Percentiles rank a stretch among this genome's conserved stretches.
Evolutionary conservation across 1,140 invertebrate species (phyloP).

Genomic region (Trigoniulus corallinus): DNA sequence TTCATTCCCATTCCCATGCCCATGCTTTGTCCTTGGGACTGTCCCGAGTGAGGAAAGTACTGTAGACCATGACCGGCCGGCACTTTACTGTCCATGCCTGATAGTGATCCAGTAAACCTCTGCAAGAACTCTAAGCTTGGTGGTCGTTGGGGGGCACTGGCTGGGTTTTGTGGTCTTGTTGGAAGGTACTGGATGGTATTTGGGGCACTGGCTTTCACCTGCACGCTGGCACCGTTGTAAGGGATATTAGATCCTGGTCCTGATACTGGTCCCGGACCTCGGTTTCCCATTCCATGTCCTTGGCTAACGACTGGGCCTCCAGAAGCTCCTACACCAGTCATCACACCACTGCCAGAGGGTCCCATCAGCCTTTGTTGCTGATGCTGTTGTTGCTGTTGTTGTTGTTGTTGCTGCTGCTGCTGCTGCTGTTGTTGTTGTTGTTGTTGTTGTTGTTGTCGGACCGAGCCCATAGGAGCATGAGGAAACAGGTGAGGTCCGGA

Average conservation of each 20-base stretch:
- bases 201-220: slow-evolving; percentile 84
- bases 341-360: slow-evolving; percentile 35
- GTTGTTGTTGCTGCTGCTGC: not conserved
- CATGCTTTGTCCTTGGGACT: slow-evolving; percentile 16
- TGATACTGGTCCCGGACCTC: not conserved
- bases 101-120: slow-evolving; percentile 43
- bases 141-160: slow-evolving; percentile 47
- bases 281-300: not conserved
- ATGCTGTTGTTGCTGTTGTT: too few species aligned
- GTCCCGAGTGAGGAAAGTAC: slow-evolving; percentile 45
- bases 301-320: not conserved
- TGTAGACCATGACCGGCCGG: slow-evolving; percentile 46
- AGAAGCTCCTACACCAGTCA: slow-evolving; percentile 40
- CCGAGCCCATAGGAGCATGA: not conserved
- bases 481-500: slow-evolving; percentile 3
- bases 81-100: slow-evolving; percentile 45
- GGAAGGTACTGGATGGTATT: slow-evolving; percentile 97
- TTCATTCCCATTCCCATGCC: slow-evolving; percentile 18
- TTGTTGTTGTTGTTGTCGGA: not conserved
- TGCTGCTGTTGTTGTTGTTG: not conserved
- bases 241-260: slow-evolving; percentile 8
- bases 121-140: slow-evolving; percentile 85
- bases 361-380: slow-evolving; percentile 13
- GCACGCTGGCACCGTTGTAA: slow-evolving; percentile 24
- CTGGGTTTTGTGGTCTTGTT: slow-evolving; percentile 56